Base-by-base conservation (phyloP, 2,113 vertebrate species). In the Calonectris borealis region DNA sequence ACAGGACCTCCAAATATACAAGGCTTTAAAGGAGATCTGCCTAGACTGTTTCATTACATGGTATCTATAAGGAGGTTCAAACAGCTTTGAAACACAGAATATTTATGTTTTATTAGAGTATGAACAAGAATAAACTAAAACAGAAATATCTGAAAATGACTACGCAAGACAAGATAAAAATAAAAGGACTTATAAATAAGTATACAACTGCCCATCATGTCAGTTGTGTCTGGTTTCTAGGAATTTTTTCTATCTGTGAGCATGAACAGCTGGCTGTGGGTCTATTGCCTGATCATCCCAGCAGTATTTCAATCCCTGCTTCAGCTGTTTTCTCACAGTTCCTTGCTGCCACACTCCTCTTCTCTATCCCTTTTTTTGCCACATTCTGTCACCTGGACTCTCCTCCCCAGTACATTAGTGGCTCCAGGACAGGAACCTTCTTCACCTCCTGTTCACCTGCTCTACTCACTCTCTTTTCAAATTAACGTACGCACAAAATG, bases 131-230 rank as follows among this genome's bases (percentile, higher is more conserved):
- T 22, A 87, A 93, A 49, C 9, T 10, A 58, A 70, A 61, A 1
- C 4, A 85, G 16, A 51, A 51, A 82, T 76, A 71, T 44, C 8
- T 62, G 65, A 49, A 86, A 93, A 94, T 52, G 1, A 62, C 25
- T 48, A 79, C 9, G 31, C 14, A 70, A 70, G 40, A 49, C 16
- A 77, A 66, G 25, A 66, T 9, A 19, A 81, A 96, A 83, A 61
- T 44, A 20, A 79, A 82, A 79, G 7, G 27, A 69, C 31, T 31
- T 77, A 32, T 3, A 12, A 26, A 12, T 9, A 91, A 65, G 7
- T 32, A 68, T 29, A 29, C 29, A 84, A 19, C 44, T 40, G 13
- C 26, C 24, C 57, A 9, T 2, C 0, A 0, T 16, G 38, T 25
- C 64, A 69, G 16, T 9, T 55, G 13, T 65, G 57, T 65, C 46